These are phyloP conservation scores for Diploptera punctata DNA, from an alignment of 2,888 invertebrate genomes.

Conservation along the genomic window DNA sequence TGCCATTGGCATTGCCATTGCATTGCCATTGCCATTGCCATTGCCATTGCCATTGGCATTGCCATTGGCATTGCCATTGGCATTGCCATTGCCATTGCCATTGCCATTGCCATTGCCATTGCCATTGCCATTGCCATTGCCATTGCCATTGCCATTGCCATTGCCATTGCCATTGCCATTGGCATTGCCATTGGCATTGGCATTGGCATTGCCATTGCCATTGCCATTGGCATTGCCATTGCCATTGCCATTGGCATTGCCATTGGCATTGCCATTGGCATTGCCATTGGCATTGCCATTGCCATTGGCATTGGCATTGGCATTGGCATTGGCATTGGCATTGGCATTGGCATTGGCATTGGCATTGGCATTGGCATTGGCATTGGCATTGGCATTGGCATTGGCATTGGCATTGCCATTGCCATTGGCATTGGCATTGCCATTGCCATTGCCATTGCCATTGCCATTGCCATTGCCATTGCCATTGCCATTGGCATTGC, in stretches of 20 bases:
- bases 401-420: conserved; percentile 42
- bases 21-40: too few relatives aligned
- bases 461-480: conserved; percentile 29
- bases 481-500: conserved; percentile 37
- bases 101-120: conserved; percentile 37
- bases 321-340: conserved; percentile 35
- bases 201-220: conserved; percentile 50
- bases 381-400: conserved; percentile 29
- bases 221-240: conserved; percentile 53
- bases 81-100: conserved; percentile 25
- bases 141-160: conserved; percentile 35
- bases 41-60: conserved; percentile 50
- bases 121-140: conserved; percentile 39
- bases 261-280: conserved; percentile 22
- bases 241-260: conserved; percentile 33
- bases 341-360: conserved; percentile 42
- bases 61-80: conserved; percentile 34
- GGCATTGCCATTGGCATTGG: conserved; percentile 36
- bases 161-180: conserved; percentile 32
- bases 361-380: conserved; percentile 50
- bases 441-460: conserved; percentile 35
- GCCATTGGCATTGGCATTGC: conserved; percentile 50
- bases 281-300: neutral
- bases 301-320: neutral
- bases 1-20: conserved; percentile 44